Conservation (phyloP, 2,888 invertebrate genomes). For the Hedychridium roseum region DNA sequence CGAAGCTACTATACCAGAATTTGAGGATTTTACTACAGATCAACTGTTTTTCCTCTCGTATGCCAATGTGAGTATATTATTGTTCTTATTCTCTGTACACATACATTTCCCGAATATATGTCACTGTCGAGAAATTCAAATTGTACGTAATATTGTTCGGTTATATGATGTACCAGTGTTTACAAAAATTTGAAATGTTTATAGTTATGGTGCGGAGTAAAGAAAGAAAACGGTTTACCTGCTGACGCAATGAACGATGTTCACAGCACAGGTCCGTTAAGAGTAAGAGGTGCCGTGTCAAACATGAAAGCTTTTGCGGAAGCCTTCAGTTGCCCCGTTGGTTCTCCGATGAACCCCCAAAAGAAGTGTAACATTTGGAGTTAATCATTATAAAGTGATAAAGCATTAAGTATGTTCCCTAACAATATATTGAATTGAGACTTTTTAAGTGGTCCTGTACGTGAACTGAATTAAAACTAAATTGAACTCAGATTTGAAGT, state of each 20-base stretch:
- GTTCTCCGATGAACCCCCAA: conserved; percentile 17
- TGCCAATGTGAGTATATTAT: conserved; percentile 48
- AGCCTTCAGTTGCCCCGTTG: conserved; percentile 16
- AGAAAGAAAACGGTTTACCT: too few relatives aligned
- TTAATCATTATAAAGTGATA: too few relatives aligned
- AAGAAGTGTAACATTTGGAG: conserved; percentile 21
- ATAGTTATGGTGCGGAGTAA: conserved; percentile 8
- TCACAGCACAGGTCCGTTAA: conserved; percentile 8
- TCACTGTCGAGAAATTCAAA: neutral
- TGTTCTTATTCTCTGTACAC: neutral
- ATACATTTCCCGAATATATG: neutral
- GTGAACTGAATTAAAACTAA: too few relatives aligned
- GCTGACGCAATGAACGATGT: neutral
- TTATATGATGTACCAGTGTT: too few relatives aligned
- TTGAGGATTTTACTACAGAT: conserved; percentile 51
- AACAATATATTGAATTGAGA: too few relatives aligned
- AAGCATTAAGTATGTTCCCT: too few relatives aligned
- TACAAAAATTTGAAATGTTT: conserved; percentile 11
- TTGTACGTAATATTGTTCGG: too few relatives aligned
- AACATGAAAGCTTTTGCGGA: conserved; percentile 18
- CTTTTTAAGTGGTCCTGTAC: too few relatives aligned
- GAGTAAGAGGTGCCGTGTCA: conserved; percentile 8
- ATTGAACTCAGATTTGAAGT: too few relatives aligned
- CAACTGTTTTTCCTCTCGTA: conserved; percentile 59
- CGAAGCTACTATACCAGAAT: conserved; percentile 44